phyloP scores from a whole-genome alignment of 2,113 vertebrate genomes.

The Cisticola juncidis region DNA sequence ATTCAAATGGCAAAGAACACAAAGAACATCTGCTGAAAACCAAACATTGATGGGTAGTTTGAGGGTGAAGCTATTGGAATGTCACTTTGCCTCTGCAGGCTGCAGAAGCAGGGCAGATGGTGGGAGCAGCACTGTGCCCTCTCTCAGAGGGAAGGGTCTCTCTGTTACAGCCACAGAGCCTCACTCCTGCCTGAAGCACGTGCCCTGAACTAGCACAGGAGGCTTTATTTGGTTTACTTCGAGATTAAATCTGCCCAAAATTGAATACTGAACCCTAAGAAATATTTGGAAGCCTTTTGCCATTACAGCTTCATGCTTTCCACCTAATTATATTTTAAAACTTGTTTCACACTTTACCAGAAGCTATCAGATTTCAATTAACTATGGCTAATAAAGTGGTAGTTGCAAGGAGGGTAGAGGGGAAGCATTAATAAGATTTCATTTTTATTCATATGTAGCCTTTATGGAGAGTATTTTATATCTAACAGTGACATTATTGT shows the following conservation, averaged over 20 bases:
- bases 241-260: neutral
- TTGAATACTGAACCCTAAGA: neutral
- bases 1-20: neutral
- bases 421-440: neutral
- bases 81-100: neutral
- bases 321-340: neutral
- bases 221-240: neutral
- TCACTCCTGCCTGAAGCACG: neutral
- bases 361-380: neutral
- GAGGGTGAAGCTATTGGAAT: neutral
- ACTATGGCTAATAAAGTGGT: neutral
- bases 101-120: neutral
- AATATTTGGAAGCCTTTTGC: neutral
- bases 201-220: neutral
- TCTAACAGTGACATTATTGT: neutral
- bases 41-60: neutral
- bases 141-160: neutral
- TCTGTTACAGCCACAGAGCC: neutral
- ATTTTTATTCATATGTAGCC: neutral
- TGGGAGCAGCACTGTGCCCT: neutral
- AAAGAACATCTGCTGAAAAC: neutral
- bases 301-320: neutral
- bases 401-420: rapidly evolving
- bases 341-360: neutral
- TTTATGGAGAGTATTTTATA: neutral